Evolutionary conservation across 2,113 vertebrate genomes (phyloP).

Genomic region (Guaruba guarouba): DNA sequence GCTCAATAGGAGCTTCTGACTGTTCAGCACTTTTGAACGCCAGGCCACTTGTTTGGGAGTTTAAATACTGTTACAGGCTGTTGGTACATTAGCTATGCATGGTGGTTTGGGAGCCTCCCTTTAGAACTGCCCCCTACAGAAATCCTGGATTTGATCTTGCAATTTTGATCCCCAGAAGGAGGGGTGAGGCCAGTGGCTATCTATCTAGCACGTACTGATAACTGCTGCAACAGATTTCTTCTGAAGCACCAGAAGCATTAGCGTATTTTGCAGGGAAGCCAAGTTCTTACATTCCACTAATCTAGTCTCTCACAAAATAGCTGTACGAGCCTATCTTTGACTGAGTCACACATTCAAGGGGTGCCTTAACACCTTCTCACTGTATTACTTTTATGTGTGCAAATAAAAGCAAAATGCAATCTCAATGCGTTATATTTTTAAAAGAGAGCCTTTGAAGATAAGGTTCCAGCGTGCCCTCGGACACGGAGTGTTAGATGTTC

Average conservation of each 20-base stretch:
- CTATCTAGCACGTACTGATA: fast-evolving
- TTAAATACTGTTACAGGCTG: not conserved
- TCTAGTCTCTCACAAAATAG: fast-evolving
- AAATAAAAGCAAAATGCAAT: not conserved
- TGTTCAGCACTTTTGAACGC: not conserved
- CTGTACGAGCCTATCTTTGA: not conserved
- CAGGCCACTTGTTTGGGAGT: not conserved
- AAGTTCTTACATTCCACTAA: fast-evolving
- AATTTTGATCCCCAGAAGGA: not conserved
- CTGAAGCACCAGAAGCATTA: not conserved
- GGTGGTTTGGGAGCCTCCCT: not conserved
- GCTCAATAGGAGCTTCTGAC: not conserved
- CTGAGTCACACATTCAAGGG: not conserved
- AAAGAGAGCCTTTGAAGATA: not conserved
- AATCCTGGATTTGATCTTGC: not conserved
- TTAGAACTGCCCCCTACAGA: fast-evolving
- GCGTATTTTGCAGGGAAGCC: fast-evolving
- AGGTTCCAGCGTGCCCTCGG: not conserved
- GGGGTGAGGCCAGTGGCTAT: not conserved
- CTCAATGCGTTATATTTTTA: not conserved
- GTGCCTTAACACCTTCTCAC: not conserved
- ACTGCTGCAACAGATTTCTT: fast-evolving
- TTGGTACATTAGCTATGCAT: fast-evolving
- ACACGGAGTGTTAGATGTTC: fast-evolving
- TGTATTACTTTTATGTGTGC: not conserved